phyloP scores from a whole-genome alignment of 2,888 invertebrate species.

The Ophion ellenae region DNA sequence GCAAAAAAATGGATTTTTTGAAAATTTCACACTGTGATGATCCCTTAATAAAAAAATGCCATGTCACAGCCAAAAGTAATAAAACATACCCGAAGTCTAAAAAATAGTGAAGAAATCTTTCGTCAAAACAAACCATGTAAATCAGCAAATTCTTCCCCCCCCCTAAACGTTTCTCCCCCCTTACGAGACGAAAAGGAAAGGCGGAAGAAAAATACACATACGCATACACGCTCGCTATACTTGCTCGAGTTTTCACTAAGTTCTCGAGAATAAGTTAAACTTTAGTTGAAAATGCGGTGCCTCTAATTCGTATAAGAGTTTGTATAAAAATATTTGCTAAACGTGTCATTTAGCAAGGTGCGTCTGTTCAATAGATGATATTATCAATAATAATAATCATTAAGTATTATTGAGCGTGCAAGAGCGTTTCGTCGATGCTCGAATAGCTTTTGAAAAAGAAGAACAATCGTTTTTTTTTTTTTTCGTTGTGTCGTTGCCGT shows the following conservation, averaged over 20 bases:
- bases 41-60: no score
- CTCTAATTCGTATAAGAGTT: slow-evolving; percentile 66
- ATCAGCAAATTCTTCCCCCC: no score
- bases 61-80: no score
- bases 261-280: slow-evolving; percentile 59
- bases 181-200: background rate
- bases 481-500: slow-evolving; percentile 25
- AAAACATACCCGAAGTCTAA: no score
- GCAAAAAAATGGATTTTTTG: no score
- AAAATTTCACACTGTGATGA: no score
- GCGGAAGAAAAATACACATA: background rate
- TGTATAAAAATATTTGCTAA: slow-evolving; percentile 67
- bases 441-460: slow-evolving; percentile 33
- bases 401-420: slow-evolving; percentile 32
- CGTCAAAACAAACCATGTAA: no score
- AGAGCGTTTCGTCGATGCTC: slow-evolving; percentile 23
- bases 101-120: no score
- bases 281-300: slow-evolving; percentile 68
- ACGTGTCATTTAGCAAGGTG: slow-evolving; percentile 58
- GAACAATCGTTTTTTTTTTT: slow-evolving; percentile 3
- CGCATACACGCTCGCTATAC: slow-evolving; percentile 40
- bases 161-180: background rate
- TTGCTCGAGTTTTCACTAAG: slow-evolving; percentile 46
- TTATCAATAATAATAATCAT: slow-evolving; percentile 23
- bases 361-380: slow-evolving; percentile 36